Evolutionary conservation across 1,140 invertebrate species (phyloP).

Genomic region (Sitodiplosis mosellana): DNA sequence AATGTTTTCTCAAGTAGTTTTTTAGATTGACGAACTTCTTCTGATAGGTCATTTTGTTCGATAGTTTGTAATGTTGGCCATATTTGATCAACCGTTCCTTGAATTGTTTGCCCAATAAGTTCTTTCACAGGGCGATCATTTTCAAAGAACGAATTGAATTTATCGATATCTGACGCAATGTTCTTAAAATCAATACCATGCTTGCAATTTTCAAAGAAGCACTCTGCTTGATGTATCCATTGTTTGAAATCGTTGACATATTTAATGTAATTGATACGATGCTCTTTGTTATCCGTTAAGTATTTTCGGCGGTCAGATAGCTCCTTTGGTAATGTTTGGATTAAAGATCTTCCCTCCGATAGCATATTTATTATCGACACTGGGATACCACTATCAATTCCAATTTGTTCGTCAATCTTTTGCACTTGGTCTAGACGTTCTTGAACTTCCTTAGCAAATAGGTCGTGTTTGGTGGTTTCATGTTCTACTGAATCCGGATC

Average conservation of each 20-base stretch:
- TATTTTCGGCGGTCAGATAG: constrained; percentile 61
- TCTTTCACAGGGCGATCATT: constrained; percentile 58
- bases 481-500: constrained; percentile 59
- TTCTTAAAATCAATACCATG: constrained; percentile 77
- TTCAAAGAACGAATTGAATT: constrained; percentile 72
- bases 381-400: constrained; percentile 56
- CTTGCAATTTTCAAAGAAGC: constrained; percentile 53
- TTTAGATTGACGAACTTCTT: constrained; percentile 57
- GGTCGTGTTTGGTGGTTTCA: constrained; percentile 61
- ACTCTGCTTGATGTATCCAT: constrained; percentile 73
- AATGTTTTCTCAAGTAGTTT: constrained; percentile 62
- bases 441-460: constrained; percentile 47
- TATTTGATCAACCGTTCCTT: constrained; percentile 67
- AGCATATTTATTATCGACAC: constrained; percentile 61
- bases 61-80: constrained; percentile 60
- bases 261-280: constrained; percentile 50
- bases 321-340: constrained; percentile 58
- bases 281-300: constrained; percentile 57
- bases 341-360: constrained; percentile 58
- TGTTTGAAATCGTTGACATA: constrained; percentile 57
- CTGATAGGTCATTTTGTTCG: constrained; percentile 63
- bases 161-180: constrained; percentile 59
- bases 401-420: constrained; percentile 44
- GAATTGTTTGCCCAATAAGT: constrained; percentile 59
- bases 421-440: constrained; percentile 48